Base-by-base conservation (phyloP, 1,140 invertebrate genomes). In the Zaprionus ghesquierei region DNA sequence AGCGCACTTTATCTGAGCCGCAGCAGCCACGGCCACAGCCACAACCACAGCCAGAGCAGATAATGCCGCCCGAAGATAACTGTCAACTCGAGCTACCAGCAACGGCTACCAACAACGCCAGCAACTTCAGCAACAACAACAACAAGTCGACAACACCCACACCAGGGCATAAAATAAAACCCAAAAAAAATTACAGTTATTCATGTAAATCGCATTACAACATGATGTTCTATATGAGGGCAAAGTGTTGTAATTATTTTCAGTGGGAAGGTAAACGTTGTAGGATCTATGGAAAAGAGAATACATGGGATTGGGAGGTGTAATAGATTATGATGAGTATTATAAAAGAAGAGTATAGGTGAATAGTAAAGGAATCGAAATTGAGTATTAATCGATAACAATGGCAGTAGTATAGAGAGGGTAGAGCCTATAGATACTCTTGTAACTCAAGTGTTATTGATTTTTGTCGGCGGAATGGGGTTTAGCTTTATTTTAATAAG, bases 51-150 rank as follows among this genome's bases (percentile, higher is more conserved):
- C 33, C 9, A 51, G 9, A 55, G 58, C 46, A 75, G 72, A 77
- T 75, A 75, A 77, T 70, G 72, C 62, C 35, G 59, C 59, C 71
- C 54, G 35, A 53, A 76, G 70, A 85, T 89, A 87, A 89, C 85
- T 89, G 84, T 89, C 80, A 89, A 84, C 77, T 73, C 58, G 25
- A 66, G 55, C 68, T 75, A 68, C 50, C 66, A 73, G 41, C 60
- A 50, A 51, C 53, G 35, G 31, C 59, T 35, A 58, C 44, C 35
- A 54, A 35, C n/a, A 25, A 44, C 41, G 27, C 61, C 46, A 18
- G 38, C 15, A 41, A 38, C 0, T n/a, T 0, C 35, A 46, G 15
- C 44, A 23, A 0, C 38, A 2, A 1, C 18, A 49, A 6, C 23
- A n/a, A 50, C 49, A 50, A 27, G 13, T 22, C 49, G 22, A 46